Base-by-base conservation (phyloP, 2,888 invertebrate species). In the Dolichomitus sp. region DNA sequence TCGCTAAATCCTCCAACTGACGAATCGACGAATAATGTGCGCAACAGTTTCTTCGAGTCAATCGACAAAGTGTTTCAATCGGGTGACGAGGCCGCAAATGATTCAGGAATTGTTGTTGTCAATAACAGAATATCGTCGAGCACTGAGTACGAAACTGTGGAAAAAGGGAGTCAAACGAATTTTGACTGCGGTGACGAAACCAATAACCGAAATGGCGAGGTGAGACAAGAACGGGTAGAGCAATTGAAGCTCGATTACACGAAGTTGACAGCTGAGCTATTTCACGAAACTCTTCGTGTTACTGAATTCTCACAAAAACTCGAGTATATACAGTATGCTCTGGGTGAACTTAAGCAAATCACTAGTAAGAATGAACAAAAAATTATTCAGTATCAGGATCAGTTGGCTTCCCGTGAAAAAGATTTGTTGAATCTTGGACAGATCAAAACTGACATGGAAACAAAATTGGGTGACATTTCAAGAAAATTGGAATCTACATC, bases 21-120 rank as follows among this genome's bases (percentile, higher is more conserved):
- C 27, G 73, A 75, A n/a, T 70, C 63, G 19, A 72, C 65, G 54
- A 77, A 40, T 57, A 50, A 77, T 75, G 50, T 85, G 68, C 80
- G 42, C 72, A 27, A 42, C 23, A 40, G 84, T 82, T 77, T 82
- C 48, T 57, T 84, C 77, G 23, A 69, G 54, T 52, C 33, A 69
- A 87, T 81, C 57, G 73, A 79, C 1, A 83, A 69, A 4, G 63
- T 59, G 33, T 78, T 79, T 9, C 84, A 86, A 33, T 88, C 85
- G n/a, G 87, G 85, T 66, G 87, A 87, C 4, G 68, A 52, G 2
- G 85, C 81, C n/a, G 90, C 87, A 52, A 87, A 91, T 27, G 92
- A 93, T 81, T 93, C 93, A 0, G 93, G 92, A 40, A 87, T 91
- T 19, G 86, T 91, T 19, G 86, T 83, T 0, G 30, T 33, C 9